Base-by-base conservation (phyloP, 2,113 vertebrate genomes). In the Hippotragus niger region DNA sequence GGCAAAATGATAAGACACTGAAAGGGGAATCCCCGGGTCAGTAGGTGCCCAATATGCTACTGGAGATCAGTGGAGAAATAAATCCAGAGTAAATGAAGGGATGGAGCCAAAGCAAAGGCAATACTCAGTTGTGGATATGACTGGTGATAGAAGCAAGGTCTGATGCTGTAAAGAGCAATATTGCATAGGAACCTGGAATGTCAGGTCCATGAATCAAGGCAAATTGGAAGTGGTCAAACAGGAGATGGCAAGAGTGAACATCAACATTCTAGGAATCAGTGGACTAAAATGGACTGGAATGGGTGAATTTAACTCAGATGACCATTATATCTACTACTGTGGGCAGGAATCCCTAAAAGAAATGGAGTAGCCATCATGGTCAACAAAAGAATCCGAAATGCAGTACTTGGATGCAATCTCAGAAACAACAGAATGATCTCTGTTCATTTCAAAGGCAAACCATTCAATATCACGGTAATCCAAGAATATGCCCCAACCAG, bases 1-100 rank as follows among this genome's bases (percentile, higher is more conserved):
- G 57, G 57, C 57, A 58, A 29, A 12, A 58, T 58, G 4, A 29
- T 58, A 29, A 27, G 57, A 58, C 13, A 29, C 5, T 13, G 11
- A 58, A 58, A 5, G 57, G 25, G 25, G 11, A 58, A 58, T 2
- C 57, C 0, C 25, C 1, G 0, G 25, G 57, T 58, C 25, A 27
- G 25, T 58, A 58, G 57, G 57, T 58, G 57, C 11, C 57, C 25
- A 58, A 58, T 29, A 58, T 58, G 25, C 25, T 58, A 13, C 25
- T 5, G 2, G 25, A 58, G 57, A 27, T 29, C 57, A 60, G 57
- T 60, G 25, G 57, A 60, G 57, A 60, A 29, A 29, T 58, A 58
- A 58, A 11, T 27, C 10, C 57, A 27, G 57, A 58, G 11, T 5
- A 11, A 27, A 58, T 58, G 57, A 58, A 58, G 25, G 57, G 10